These are phyloP conservation scores for Nebria ingens DNA, from an alignment of 1,140 invertebrate species.

Conservation along the genomic window DNA sequence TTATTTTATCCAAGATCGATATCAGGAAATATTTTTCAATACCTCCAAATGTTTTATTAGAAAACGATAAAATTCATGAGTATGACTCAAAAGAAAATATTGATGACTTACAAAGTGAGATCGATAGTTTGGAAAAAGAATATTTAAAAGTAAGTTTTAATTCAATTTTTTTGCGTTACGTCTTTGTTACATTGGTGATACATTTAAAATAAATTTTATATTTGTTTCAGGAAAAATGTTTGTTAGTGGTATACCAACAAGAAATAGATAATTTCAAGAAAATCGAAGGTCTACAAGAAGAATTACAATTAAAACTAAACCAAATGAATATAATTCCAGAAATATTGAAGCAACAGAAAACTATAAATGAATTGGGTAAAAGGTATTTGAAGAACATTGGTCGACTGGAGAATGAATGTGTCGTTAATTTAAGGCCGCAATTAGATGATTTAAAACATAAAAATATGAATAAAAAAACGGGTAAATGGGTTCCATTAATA, in stretches of 20 bases:
- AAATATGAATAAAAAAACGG: too few species aligned
- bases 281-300: background rate
- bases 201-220: too few species aligned
- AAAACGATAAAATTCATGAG: background rate
- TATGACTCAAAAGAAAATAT: background rate
- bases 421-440: background rate
- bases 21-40: background rate
- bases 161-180: too few species aligned
- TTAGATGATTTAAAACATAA: too few species aligned
- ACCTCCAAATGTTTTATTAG: background rate
- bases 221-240: background rate
- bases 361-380: background rate
- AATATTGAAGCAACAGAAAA: background rate
- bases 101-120: background rate
- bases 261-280: background rate
- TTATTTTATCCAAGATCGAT: background rate
- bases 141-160: background rate
- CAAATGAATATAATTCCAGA: background rate
- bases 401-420: background rate
- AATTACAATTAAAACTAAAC: background rate
- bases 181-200: background rate
- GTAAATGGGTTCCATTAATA: too few species aligned
- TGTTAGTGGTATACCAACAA: background rate
- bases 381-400: background rate
- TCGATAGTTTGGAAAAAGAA: background rate